phyloP scores from a whole-genome alignment of 2,797 vertebrate species.

The Artibeus jamaicensis region DNA sequence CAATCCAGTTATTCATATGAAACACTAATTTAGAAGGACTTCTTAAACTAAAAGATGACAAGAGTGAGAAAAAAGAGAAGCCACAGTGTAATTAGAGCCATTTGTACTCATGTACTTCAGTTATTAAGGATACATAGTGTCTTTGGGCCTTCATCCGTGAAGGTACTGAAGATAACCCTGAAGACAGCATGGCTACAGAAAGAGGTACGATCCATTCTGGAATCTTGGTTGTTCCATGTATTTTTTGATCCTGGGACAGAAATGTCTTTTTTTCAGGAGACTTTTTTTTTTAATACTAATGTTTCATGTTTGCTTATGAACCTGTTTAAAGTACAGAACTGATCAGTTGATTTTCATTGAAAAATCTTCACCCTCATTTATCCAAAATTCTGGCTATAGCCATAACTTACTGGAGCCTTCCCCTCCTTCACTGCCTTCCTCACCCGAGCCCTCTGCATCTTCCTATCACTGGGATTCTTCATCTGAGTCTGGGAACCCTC shows the following conservation, averaged over 20 bases:
- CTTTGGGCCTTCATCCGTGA: neutral
- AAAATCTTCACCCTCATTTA: neutral
- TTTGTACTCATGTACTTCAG: neutral
- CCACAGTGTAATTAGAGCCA: neutral
- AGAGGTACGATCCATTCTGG: neutral
- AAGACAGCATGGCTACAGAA: neutral
- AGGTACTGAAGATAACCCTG: neutral
- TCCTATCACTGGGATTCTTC: neutral
- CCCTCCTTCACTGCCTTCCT: no score
- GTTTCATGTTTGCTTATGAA: slow-evolving; percentile 1
- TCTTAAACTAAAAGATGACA: neutral
- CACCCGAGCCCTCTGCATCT: neutral
- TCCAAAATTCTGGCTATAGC: neutral
- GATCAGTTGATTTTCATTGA: neutral
- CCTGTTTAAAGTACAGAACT: neutral
- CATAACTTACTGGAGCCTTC: neutral
- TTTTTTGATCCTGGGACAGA: neutral
- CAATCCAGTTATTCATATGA: neutral
- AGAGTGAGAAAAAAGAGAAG: neutral
- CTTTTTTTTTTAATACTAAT: neutral
- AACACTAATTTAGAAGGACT: slow-evolving; percentile 20
- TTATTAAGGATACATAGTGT: neutral
- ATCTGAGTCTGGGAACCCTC: neutral
- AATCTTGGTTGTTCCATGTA: neutral
- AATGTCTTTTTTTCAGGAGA: neutral